phyloP scores from a whole-genome alignment of 2,113 vertebrate genomes.

The Podarcis muralis region DNA sequence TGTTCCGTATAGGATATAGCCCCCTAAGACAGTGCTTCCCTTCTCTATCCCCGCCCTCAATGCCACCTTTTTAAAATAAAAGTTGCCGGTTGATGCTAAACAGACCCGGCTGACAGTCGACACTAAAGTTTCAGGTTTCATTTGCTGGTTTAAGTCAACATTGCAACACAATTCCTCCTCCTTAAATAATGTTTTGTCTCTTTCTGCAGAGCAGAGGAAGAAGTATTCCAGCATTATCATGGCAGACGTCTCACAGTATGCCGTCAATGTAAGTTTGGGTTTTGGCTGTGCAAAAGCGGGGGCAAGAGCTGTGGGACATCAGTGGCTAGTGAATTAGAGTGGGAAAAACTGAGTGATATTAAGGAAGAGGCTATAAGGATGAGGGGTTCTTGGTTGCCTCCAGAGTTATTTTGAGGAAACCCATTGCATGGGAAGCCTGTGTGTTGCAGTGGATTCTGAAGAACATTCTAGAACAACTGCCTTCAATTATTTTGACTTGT shows the following conservation, averaged over 20 bases:
- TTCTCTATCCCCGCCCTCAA: neutral
- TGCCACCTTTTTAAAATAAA: neutral
- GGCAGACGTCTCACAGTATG: slow-evolving; percentile 72
- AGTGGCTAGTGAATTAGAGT: neutral
- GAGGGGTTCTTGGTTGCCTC: neutral
- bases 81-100: neutral
- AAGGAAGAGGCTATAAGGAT: too few species aligned
- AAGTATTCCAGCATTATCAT: slow-evolving; percentile 71
- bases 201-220: slow-evolving; percentile 73
- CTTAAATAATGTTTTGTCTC: neutral
- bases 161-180: neutral
- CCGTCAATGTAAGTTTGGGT: slow-evolving; percentile 66
- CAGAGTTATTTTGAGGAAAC: neutral
- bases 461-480: neutral
- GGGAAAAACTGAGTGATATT: neutral
- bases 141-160: neutral
- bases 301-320: slow-evolving; percentile 17
- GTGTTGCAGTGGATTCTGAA: neutral
- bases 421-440: neutral
- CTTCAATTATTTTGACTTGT: neutral
- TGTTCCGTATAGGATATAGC: neutral
- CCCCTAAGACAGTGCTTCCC: neutral
- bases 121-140: neutral
- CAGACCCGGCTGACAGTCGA: neutral
- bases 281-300: neutral